Conservation (phyloP, 1,140 invertebrate genomes). For the Drosophila hydei region DNA sequence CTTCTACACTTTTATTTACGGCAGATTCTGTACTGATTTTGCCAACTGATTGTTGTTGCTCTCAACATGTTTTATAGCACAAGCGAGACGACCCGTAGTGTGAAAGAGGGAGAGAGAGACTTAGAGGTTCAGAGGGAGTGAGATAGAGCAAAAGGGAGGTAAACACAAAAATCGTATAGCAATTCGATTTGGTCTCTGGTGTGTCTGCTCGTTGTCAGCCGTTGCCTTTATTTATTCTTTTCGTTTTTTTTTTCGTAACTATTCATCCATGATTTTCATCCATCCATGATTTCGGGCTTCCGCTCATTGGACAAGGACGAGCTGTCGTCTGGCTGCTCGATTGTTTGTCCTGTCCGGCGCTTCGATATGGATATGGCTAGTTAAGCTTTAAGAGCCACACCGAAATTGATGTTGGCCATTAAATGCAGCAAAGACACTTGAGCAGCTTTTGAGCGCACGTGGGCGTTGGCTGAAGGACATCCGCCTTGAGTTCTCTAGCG, state of each 20-base stretch:
- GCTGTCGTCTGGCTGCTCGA: slow-evolving; percentile 23
- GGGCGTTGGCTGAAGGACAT: slow-evolving; percentile 3
- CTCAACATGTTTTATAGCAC: slow-evolving; percentile 6
- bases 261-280: slow-evolving; percentile 46
- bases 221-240: slow-evolving; percentile 1
- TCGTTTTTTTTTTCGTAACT: not conserved
- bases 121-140: slow-evolving; percentile 1
- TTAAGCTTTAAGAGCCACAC: slow-evolving; percentile 53
- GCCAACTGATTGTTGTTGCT: not conserved
- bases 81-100: not conserved
- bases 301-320: slow-evolving; percentile 54
- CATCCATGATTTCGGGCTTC: slow-evolving; percentile 51
- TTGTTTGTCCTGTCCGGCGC: slow-evolving; percentile 11
- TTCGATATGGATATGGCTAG: slow-evolving; percentile 35
- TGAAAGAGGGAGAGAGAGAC: too few species aligned
- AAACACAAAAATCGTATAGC: slow-evolving; percentile 27
- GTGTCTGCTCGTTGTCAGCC: slow-evolving; percentile 40
- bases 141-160: not conserved
- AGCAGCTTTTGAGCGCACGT: not conserved
- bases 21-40: too few species aligned
- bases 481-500: slow-evolving; percentile 23
- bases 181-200: slow-evolving; percentile 36
- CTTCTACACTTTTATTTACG: not conserved
- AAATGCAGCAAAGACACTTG: slow-evolving; percentile 61
- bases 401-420: slow-evolving; percentile 65